Conservation (phyloP, 2,888 invertebrate species). For the Cantharis nigra region DNA sequence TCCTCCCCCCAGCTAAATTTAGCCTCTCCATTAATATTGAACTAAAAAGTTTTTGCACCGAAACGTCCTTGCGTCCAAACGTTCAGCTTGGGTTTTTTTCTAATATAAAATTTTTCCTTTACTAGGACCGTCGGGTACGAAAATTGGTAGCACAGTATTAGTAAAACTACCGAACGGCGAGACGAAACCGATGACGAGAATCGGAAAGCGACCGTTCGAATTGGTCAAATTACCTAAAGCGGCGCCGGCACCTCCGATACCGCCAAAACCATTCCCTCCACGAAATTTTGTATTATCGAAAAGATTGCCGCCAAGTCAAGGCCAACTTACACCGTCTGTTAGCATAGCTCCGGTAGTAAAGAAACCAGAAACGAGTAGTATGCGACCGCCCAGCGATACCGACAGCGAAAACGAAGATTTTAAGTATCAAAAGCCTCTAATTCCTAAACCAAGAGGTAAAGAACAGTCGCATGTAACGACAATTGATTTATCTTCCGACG, state of each 20-base stretch:
- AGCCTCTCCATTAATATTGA: too few relatives aligned
- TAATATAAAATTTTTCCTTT: slow-evolving; percentile 8
- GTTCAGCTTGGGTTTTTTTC: not conserved
- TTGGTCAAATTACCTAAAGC: slow-evolving; percentile 50
- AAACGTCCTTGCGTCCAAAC: not conserved
- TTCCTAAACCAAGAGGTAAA: slow-evolving; percentile 41
- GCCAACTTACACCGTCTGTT: slow-evolving; percentile 57
- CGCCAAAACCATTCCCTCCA: slow-evolving; percentile 25
- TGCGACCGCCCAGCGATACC: slow-evolving; percentile 43
- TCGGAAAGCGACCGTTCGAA: slow-evolving; percentile 52
- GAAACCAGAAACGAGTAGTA: slow-evolving; percentile 35
- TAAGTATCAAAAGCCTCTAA: slow-evolving; percentile 23
- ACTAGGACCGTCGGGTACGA: slow-evolving; percentile 47
- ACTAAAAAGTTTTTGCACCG: not conserved
- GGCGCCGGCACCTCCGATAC: slow-evolving; percentile 52
- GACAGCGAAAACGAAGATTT: slow-evolving; percentile 50
- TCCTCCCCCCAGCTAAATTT: too few relatives aligned
- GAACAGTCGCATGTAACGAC: slow-evolving; percentile 67
- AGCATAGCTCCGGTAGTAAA: slow-evolving; percentile 58
- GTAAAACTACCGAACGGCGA: slow-evolving; percentile 56
- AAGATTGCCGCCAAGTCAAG: slow-evolving; percentile 33
- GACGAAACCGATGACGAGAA: slow-evolving; percentile 54
- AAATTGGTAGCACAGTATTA: slow-evolving; percentile 54
- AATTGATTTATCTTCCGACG: slow-evolving; percentile 76
- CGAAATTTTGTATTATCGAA: slow-evolving; percentile 33